phyloP scores from a whole-genome alignment of 2,797 vertebrate species.

The Rachycentron canadum region DNA sequence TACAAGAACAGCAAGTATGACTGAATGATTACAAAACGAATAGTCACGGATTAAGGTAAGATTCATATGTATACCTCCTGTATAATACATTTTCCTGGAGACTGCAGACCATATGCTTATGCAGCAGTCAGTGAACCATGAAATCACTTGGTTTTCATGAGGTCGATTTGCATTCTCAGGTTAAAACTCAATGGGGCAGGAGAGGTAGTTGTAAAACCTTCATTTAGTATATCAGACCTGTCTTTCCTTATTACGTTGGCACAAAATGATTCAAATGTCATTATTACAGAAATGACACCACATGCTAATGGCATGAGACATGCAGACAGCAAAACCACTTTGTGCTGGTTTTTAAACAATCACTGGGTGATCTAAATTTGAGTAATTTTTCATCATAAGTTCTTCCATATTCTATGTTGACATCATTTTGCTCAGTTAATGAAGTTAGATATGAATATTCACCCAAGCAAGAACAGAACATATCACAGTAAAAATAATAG shows the following conservation, averaged over 20 bases:
- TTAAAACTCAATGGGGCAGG: constrained; percentile 79
- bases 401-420: constrained; percentile 40
- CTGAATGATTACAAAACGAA: constrained; percentile 50
- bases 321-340: constrained; percentile 12
- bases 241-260: constrained; percentile 65
- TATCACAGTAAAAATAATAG: background rate
- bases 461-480: constrained; percentile 32
- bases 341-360: constrained; percentile 26
- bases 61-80: constrained; percentile 40
- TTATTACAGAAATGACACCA: constrained; percentile 36
- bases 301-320: constrained; percentile 47
- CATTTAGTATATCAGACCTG: constrained; percentile 67
- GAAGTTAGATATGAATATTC: constrained; percentile 48
- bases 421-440: constrained; percentile 51
- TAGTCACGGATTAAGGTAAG: constrained; percentile 54
- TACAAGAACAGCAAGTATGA: constrained; percentile 37
- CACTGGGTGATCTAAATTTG: constrained; percentile 51
- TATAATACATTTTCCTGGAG: constrained; percentile 55
- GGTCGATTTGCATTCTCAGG: constrained; percentile 75
- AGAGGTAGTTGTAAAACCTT: constrained; percentile 74
- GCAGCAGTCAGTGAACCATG: constrained; percentile 67
- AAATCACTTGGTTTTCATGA: constrained; percentile 80
- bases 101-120: constrained; percentile 67
- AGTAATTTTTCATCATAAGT: constrained; percentile 40
- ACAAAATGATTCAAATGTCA: constrained; percentile 60